Percentiles rank a stretch among this genome's conserved stretches.
phyloP scores from a whole-genome alignment of 2,113 vertebrate genomes.

The Pluvialis apricaria region DNA sequence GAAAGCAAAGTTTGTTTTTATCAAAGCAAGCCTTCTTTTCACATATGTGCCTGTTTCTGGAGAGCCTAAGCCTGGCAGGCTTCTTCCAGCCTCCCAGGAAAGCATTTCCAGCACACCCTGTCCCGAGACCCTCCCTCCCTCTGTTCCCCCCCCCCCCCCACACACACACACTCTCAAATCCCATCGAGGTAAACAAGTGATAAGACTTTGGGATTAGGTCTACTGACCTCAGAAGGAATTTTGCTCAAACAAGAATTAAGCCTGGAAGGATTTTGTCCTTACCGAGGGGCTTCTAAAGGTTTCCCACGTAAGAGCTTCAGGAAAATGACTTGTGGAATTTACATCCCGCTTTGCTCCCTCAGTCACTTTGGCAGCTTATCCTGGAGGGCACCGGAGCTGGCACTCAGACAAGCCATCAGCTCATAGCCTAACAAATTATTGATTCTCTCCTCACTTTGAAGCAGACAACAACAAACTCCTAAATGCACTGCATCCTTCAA shows the following conservation, averaged over 20 bases:
- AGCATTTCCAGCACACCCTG: neutral
- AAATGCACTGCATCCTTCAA: constrained; percentile 38
- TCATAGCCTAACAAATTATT: constrained; percentile 55
- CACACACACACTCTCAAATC: neutral
- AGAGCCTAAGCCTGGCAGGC: neutral
- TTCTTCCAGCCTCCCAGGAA: neutral
- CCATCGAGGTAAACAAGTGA: neutral
- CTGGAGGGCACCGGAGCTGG: constrained; percentile 36
- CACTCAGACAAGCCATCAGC: constrained; percentile 13
- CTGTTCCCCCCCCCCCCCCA: too few relatives aligned
- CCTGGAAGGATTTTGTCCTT: constrained; percentile 42
- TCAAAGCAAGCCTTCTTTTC: neutral
- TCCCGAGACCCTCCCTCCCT: neutral
- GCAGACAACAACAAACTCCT: constrained; percentile 29
- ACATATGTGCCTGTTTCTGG: neutral
- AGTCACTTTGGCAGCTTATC: constrained; percentile 50
- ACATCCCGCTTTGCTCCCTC: constrained; percentile 16
- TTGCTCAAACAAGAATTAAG: constrained; percentile 37
- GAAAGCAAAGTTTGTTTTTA: neutral
- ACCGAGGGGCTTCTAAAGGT: constrained; percentile 38
- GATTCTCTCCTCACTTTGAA: constrained; percentile 42
- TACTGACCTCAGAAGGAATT: constrained; percentile 50
- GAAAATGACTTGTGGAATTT: constrained; percentile 60
- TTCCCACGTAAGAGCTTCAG: constrained; percentile 26
- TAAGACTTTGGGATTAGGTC: constrained; percentile 8